Base-by-base conservation (phyloP, 2,797 vertebrate genomes). In the Semotilus atromaculatus region DNA sequence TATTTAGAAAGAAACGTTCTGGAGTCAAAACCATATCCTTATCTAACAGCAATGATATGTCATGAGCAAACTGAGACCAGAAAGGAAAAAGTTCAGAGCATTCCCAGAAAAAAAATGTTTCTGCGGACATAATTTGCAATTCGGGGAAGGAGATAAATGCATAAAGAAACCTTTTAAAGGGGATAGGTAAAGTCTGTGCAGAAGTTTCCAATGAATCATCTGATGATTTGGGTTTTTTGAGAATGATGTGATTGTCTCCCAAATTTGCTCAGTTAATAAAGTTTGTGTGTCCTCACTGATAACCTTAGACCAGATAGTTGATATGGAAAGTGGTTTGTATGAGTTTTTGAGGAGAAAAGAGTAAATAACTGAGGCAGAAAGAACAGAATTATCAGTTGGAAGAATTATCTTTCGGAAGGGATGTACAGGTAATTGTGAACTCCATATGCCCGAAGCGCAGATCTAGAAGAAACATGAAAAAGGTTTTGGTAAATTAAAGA, bases 221-320 rank as follows among this genome's bases (percentile, higher is more conserved):
- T 80, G 66, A 48, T 80, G 48, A 67, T 62, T 80, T 64, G 10
- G 26, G 36, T 23, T 85, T 48, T 71, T 60, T 21, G 51, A 85
- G 13, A 38, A 40, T 23, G 7, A 45, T 38, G 38, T 7, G 0
- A 77, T 53, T 19, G 23, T n/a, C n/a, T n/a, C n/a, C 31, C 31
- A 31, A 31, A 31, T 31, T 31, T 31, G 31, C 31, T 31, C 31
- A 31, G 31, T 60, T 19, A 29, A 36, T 29, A 43, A 73, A 40
- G 21, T 34, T 13, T 31, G 31, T 31, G 31, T n/a, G n/a, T 73
- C 71, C 31, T 38, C 72, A 40, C 62, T 51, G 26, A 76, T 64
- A 62, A 64, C 72, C 29, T 64, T 83, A 48, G 55, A n/a, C 72
- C 72, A 75, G 5, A 66, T 1, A 40, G 45, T 45, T 51, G 0